Evolutionary conservation across 2,797 vertebrate genomes (phyloP).

Genomic region (Odontamblyopus lacepedii): DNA sequence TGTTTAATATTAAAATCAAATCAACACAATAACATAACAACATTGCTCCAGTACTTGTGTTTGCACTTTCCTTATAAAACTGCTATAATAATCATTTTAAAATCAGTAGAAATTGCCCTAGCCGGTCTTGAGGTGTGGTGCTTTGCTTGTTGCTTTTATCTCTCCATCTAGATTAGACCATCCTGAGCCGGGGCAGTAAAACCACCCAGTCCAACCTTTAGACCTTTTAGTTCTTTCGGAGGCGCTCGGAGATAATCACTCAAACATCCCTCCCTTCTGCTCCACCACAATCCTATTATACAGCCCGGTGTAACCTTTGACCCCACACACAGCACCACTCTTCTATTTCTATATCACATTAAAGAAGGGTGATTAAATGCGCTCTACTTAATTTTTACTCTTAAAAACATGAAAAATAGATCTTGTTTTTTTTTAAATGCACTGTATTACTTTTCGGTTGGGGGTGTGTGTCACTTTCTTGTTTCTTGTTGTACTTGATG

Average conservation of each 20-base stretch:
- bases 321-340: conserved; percentile 8
- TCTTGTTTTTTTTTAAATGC: too few relatives aligned
- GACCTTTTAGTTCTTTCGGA: conserved; percentile 46
- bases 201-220: conserved; percentile 62
- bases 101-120: conserved; percentile 2
- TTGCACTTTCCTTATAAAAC: neutral
- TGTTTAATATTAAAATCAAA: too few relatives aligned
- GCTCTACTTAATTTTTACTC: too few relatives aligned
- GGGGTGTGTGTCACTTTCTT: too few relatives aligned
- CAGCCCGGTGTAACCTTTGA: conserved; percentile 51
- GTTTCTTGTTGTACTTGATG: too few relatives aligned
- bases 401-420: too few relatives aligned
- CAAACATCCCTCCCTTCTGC: conserved; percentile 33
- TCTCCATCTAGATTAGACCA: conserved; percentile 36
- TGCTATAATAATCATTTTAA: conserved; percentile 7
- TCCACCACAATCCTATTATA: conserved; percentile 51
- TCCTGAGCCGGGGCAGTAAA: conserved; percentile 49
- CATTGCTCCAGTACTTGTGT: conserved; percentile 48
- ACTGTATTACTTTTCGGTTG: too few relatives aligned
- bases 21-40: neutral
- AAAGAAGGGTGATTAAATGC: conserved; percentile 10
- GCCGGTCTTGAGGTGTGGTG: conserved; percentile 18
- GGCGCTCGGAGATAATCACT: conserved; percentile 44
- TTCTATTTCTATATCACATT: conserved; percentile 6
- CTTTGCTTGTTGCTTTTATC: conserved; percentile 43